phyloP scores from a whole-genome alignment of 2,888 invertebrate species.

The Acanthosoma haemorrhoidale region DNA sequence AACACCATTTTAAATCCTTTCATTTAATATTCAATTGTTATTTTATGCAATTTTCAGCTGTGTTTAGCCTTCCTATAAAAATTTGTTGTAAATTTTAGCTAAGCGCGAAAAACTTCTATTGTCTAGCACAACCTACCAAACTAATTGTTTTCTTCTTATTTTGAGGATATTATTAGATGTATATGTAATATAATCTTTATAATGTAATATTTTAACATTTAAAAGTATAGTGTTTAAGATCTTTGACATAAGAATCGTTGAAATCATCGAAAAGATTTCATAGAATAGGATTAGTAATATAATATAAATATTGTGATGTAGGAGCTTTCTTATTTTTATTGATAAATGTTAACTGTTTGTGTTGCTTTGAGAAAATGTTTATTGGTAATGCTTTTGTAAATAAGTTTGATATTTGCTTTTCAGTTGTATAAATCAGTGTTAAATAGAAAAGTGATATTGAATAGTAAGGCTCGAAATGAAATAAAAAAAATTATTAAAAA shows the following conservation, averaged over 20 bases:
- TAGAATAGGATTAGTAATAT: conserved; percentile 28
- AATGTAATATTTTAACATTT: conserved; percentile 29
- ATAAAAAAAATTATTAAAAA: conserved; percentile 8
- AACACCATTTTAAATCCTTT: conserved; percentile 18
- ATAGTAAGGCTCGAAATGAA: conserved; percentile 18
- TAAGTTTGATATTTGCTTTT: conserved; percentile 36
- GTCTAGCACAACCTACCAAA: conserved; percentile 28
- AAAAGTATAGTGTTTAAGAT: conserved; percentile 22
- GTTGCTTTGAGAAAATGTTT: conserved; percentile 32
- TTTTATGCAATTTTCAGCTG: neutral
- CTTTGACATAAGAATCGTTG: conserved; percentile 31
- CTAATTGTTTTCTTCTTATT: conserved; percentile 23
- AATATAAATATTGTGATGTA: conserved; percentile 38
- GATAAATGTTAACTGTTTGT: conserved; percentile 33
- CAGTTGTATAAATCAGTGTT: conserved; percentile 34
- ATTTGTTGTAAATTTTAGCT: conserved; percentile 29
- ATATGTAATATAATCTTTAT: conserved; percentile 24
- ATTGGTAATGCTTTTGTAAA: conserved; percentile 35
- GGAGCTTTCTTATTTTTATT: conserved; percentile 36
- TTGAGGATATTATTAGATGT: conserved; percentile 25
- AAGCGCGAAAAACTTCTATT: conserved; percentile 24
- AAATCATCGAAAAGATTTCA: conserved; percentile 38
- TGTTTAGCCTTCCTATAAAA: neutral
- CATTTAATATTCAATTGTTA: conserved; percentile 7
- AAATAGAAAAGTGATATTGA: conserved; percentile 25